Evolutionary conservation across 35 echinoderm and acorn worm genomes (phyloP), one percentile per base, ranked within the genome.

Genomic region (Hemicentrotus pulcherrimus): DNA sequence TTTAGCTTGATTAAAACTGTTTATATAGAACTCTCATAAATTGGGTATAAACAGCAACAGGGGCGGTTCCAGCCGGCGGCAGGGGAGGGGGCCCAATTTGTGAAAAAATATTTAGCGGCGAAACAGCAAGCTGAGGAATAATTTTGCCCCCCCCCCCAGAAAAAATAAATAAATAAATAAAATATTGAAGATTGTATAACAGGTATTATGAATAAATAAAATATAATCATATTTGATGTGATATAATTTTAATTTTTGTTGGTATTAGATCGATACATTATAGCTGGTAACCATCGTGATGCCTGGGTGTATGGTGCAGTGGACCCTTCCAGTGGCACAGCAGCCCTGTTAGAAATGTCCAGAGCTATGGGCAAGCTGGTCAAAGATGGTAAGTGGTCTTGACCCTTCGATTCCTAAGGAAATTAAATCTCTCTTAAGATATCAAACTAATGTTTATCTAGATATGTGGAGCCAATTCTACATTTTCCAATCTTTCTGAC

Each of bases 241-340:
- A 24, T 91, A 91, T 22, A 32, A 91, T 18, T 46, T 4, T 41
- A 4, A 5, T 47, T 28, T 28, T 9, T 61, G 47, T 48, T 46
- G 22, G 11, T 55, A 33, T 94, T 18, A 94, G 85, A 94, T 46
- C 88, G 52, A 14, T 71, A 89, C 47, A n/a, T 91, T 0, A 41
- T 95, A 50, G 86, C 31, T 28, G 88, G 52, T 41, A 45, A 91
- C 35, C 52, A 61, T 70, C 50, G 46, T 58, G 95, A 90, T 92
- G 50, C 52, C 86, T 96, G 98, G 98, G 98, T 95, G 24, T 96
- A 96, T 60, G 98, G 98, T 86, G 92, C 98, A 13, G 96, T 97
- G 18, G 98, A 99, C 95, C 98, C 98, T 31, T 97, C 97, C 4
- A 99, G 98, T 93, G 98, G 98, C 9, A 99, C 98, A 22, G 98